These are phyloP conservation scores for Andrena hattorfiana DNA, from an alignment of 2,888 invertebrate genomes.

Conservation along the genomic window DNA sequence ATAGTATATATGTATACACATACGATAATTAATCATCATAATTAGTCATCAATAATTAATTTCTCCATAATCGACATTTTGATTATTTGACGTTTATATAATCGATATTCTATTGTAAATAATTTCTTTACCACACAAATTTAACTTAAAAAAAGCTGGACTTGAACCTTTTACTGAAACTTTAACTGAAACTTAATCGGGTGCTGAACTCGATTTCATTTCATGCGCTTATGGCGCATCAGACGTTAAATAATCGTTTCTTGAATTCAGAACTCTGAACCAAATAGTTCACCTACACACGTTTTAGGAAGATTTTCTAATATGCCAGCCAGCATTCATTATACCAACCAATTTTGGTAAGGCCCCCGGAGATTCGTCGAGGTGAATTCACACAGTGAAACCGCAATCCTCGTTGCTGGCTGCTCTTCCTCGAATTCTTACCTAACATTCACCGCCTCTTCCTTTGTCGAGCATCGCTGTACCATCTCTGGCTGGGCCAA, in stretches of 20 bases:
- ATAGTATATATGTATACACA: too few species aligned
- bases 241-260: background rate
- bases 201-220: background rate
- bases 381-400: slow-evolving; percentile 52
- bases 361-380: slow-evolving; percentile 9
- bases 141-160: too few species aligned
- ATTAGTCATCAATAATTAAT: too few species aligned
- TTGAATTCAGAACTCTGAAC: background rate
- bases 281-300: background rate
- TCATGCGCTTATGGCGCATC: background rate
- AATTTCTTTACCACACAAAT: too few species aligned
- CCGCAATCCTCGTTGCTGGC: slow-evolving; percentile 24
- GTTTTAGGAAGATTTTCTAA: background rate
- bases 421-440: slow-evolving; percentile 59
- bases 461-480: slow-evolving; percentile 57
- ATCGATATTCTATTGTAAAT: too few species aligned
- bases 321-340: slow-evolving; percentile 14
- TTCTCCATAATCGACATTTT: too few species aligned
- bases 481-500: slow-evolving; percentile 38
- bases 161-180: too few species aligned
- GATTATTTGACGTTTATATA: too few species aligned
- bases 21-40: too few species aligned
- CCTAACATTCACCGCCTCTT: slow-evolving; percentile 64
- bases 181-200: too few species aligned
- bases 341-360: slow-evolving; percentile 46